Evolutionary conservation across 2,888 invertebrate genomes (phyloP).

Genomic region (Neuroscelio doddi): DNA sequence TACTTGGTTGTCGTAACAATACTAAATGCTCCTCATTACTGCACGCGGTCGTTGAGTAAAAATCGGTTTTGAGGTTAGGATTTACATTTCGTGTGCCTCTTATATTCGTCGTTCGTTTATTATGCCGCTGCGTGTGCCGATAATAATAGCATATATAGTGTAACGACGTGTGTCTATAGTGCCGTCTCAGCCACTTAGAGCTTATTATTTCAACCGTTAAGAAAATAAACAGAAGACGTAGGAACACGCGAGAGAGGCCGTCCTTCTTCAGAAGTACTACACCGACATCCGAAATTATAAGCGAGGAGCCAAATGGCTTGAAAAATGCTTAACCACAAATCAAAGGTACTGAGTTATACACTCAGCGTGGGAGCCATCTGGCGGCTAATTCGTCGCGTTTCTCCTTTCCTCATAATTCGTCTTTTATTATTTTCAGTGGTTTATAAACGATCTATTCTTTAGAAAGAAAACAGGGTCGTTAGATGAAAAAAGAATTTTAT

Average conservation of each 20-base stretch:
- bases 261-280: slow-evolving; percentile 17
- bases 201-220: slow-evolving; percentile 68
- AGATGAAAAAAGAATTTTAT: no score
- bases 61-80: slow-evolving; percentile 20
- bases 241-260: slow-evolving; percentile 24
- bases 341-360: slow-evolving; percentile 56
- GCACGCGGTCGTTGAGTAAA: slow-evolving; percentile 27
- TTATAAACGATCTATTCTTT: no score
- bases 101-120: slow-evolving; percentile 35
- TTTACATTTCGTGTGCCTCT: slow-evolving; percentile 43
- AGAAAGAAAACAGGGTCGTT: no score
- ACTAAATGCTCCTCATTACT: slow-evolving; percentile 45
- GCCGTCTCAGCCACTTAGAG: slow-evolving; percentile 42
- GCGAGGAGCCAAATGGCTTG: slow-evolving; percentile 66
- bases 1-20: slow-evolving; percentile 15
- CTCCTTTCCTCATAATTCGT: background rate
- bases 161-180: slow-evolving; percentile 31
- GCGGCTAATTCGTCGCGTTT: slow-evolving; percentile 38
- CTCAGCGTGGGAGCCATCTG: slow-evolving; percentile 58
- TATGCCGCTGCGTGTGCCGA: slow-evolving; percentile 27
- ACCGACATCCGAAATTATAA: slow-evolving; percentile 55
- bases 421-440: no score
- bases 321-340: slow-evolving; percentile 70
- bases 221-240: slow-evolving; percentile 61
- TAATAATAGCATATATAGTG: slow-evolving; percentile 26